Evolutionary conservation across 2,113 vertebrate species (phyloP).

Genomic region (Columbina picui): DNA sequence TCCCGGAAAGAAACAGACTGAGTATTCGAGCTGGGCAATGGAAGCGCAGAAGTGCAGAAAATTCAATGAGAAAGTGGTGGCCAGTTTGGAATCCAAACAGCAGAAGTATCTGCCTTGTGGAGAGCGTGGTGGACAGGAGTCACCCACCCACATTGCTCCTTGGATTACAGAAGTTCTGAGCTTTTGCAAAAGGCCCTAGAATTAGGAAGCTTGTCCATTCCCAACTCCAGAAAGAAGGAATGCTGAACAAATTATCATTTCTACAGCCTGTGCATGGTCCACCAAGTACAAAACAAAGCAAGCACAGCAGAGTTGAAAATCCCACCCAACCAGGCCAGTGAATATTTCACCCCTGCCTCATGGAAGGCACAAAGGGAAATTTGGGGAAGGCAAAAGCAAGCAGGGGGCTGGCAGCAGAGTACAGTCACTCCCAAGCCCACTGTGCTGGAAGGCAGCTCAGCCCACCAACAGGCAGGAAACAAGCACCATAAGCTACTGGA

Average conservation of each 20-base stretch:
- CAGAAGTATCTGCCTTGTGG: background rate
- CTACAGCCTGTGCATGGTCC: background rate
- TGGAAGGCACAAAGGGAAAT: background rate
- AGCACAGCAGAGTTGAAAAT: background rate
- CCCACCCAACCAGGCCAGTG: background rate
- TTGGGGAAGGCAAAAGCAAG: background rate
- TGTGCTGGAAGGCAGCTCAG: accelerated
- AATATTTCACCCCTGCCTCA: background rate
- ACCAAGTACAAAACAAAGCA: background rate
- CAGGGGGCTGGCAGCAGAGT: background rate
- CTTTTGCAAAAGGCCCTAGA: background rate
- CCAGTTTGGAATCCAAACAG: background rate
- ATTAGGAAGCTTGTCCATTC: background rate
- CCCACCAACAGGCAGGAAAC: accelerated
- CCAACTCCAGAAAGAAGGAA: background rate
- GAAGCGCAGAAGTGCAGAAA: background rate
- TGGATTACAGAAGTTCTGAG: background rate
- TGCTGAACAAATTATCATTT: background rate
- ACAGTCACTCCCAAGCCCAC: background rate
- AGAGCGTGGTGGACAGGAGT: background rate
- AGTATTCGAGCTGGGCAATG: background rate
- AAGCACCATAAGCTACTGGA: background rate
- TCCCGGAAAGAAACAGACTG: background rate
- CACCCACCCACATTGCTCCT: background rate
- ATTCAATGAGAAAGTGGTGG: background rate